phyloP scores from a whole-genome alignment of 2,797 vertebrate genomes.

The Leucoraja ocellata region DNA sequence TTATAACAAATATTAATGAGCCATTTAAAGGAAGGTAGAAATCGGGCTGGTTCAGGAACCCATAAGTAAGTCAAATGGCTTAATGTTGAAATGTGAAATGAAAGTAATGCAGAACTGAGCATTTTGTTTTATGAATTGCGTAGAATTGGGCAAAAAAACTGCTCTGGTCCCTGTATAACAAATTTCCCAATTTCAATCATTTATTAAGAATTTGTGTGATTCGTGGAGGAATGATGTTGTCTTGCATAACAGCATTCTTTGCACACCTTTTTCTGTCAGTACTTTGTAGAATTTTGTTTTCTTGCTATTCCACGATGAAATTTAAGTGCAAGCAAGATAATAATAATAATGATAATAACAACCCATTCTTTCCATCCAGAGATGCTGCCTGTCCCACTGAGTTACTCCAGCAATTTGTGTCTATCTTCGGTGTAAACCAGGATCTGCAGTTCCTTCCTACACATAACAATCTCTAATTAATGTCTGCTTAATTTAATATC shows the following conservation, averaged over 20 bases:
- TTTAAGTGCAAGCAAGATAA: neutral
- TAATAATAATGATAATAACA: neutral
- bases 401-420: no score
- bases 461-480: neutral
- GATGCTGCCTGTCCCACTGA: no score
- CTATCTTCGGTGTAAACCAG: no score
- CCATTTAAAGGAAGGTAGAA: neutral
- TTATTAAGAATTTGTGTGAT: neutral
- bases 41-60: no score
- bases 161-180: neutral
- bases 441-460: no score
- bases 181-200: neutral
- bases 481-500: neutral
- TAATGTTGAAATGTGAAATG: neutral
- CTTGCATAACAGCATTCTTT: neutral
- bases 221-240: neutral
- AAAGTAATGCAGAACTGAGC: neutral
- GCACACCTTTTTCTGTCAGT: neutral
- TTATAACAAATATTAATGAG: neutral
- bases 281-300: neutral
- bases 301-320: no score
- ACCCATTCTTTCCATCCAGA: no score
- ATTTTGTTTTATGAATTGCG: constrained; percentile 4
- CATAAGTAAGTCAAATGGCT: neutral
- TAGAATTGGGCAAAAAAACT: neutral